Base-by-base conservation (phyloP, 2,113 vertebrate genomes). In the Motacilla alba region DNA sequence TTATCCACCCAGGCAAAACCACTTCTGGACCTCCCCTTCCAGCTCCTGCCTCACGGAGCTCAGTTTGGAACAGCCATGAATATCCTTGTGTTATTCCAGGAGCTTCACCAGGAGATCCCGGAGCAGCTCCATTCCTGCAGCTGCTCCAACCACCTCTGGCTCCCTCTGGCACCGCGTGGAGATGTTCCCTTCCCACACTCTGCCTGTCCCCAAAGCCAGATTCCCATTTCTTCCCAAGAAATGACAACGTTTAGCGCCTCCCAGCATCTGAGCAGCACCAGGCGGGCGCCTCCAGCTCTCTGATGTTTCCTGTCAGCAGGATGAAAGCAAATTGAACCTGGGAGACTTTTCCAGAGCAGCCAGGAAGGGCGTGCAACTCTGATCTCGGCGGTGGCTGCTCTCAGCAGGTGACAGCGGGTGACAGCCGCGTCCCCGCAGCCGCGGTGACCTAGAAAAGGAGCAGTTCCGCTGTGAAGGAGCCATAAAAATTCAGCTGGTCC, bases 261-360 rank as follows among this genome's bases (percentile, higher is more conserved):
- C 24, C 6, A 0, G 27, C 47, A n/a, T 10, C 46, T 4, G 2
- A 21, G 64, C 26, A 19, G 81, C 0, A 0, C 39, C 8, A 9
- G 49, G 62, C 3, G 1, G 70, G n/a, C 3, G n/a, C 79, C 72
- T 85, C 52, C 10, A 3, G 47, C 83, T 58, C 70, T 59, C 37
- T 52, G 80, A 15, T 69, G 10, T 69, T 91, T 44, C 23, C 76
- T 44, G 59, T 9, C 72, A 60, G 76, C 44, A 8, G 64, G 63
- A 80, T 56, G 30, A 89, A 83, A 77, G 49, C 13, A 7, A 16
- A 28, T 2, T 3, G 37, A 89, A 26, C 1, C 8, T 33, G 67
- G 33, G 80, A 86, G 72, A 24, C 22, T 83, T 83, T 83, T 46
- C 63, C 3, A 2, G 68, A 77, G 94, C 46, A 60, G 73, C 33